Conservation (phyloP, 2,797 vertebrate genomes). For the Darevskia nairensis region DNA sequence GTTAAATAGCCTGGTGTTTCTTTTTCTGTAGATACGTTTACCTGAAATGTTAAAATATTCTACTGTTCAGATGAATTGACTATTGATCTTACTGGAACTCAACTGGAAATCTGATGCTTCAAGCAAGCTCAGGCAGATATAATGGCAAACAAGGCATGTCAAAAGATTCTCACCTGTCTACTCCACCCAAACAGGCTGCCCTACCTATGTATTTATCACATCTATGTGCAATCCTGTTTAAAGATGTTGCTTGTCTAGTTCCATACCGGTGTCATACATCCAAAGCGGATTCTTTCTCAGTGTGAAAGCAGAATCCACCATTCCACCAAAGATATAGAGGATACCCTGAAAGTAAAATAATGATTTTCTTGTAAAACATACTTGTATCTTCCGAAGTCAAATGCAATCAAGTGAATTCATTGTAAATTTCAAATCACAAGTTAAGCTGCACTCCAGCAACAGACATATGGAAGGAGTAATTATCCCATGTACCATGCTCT, state of each 20-base stretch:
- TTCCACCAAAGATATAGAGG: slow-evolving; percentile 86
- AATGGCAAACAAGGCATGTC: neutral
- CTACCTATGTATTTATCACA: neutral
- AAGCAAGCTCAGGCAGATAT: neutral
- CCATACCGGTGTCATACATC: slow-evolving; percentile 85
- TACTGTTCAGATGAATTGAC: no score
- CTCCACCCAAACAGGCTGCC: neutral
- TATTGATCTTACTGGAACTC: neutral
- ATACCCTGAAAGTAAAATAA: slow-evolving; percentile 75
- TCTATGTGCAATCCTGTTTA: neutral
- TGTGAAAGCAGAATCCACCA: slow-evolving; percentile 85
- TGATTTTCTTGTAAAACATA: neutral
- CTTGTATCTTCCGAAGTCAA: neutral
- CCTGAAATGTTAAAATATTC: neutral
- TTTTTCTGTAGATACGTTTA: neutral
- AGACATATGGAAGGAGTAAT: neutral
- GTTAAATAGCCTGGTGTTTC: neutral
- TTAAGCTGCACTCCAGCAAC: slow-evolving; percentile 19
- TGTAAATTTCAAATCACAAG: slow-evolving; percentile 1
- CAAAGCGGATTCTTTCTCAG: slow-evolving; percentile 81
- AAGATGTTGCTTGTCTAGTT: slow-evolving; percentile 35
- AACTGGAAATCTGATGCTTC: neutral
- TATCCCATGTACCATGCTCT: neutral
- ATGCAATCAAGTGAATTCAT: neutral
- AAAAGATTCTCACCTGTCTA: neutral